Conservation (phyloP, 2,113 vertebrate species). For the Grallaria varia region DNA sequence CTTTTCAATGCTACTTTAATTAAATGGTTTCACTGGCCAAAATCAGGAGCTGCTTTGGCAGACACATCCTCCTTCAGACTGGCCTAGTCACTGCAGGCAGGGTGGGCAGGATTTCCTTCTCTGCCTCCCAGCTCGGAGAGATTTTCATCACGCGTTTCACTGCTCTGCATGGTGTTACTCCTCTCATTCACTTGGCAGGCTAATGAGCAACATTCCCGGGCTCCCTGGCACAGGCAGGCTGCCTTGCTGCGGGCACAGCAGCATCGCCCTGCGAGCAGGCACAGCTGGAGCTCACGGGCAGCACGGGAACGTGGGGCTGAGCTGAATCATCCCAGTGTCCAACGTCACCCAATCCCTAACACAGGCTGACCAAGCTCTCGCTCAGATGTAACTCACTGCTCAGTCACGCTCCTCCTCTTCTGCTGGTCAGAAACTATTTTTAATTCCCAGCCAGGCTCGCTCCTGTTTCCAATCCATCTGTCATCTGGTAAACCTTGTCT, state of each 20-base stretch:
- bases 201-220: rapidly evolving
- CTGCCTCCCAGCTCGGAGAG: neutral
- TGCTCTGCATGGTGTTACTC: neutral
- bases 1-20: slow-evolving; percentile 20
- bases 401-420: neutral
- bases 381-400: neutral
- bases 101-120: slow-evolving; percentile 4
- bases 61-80: neutral
- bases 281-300: rapidly evolving
- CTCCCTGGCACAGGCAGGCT: rapidly evolving
- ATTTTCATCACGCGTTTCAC: neutral
- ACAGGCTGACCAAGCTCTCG: neutral
- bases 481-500: neutral
- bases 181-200: neutral
- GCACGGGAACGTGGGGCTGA: neutral
- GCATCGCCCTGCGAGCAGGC: neutral
- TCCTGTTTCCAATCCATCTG: neutral
- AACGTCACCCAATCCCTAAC: neutral
- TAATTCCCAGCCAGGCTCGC: neutral
- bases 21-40: neutral
- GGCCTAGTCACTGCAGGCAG: neutral
- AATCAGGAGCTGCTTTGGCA: slow-evolving; percentile 23
- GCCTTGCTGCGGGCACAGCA: rapidly evolving
- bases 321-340: neutral
- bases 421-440: neutral